Base-by-base conservation (phyloP, 1,140 invertebrate genomes). In the Caenorhabditis briggsae region DNA sequence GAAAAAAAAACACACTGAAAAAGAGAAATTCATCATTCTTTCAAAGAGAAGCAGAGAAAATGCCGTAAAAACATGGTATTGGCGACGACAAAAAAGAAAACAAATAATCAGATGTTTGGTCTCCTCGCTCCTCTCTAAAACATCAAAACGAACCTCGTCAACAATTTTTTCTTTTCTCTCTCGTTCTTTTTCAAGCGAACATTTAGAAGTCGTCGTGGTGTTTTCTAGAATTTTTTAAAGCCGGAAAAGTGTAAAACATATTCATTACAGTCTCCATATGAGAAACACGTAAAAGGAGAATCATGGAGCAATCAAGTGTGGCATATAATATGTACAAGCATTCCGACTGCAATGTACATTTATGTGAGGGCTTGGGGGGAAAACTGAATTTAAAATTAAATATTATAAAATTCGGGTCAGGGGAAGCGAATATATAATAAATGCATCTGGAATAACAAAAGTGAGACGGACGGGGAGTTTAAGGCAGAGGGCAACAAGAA, bases 371-470 rank as follows among this genome's bases (percentile, higher is more conserved):
- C 6, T 8, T n/a, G 3, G 56, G 56, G 56, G n/a, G n/a, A 58
- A n/a, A 70, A 46, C 12, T 43, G 64, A n/a, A 11, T 11, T 11
- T 61, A 61, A 61, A 61, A 18, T 61, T 14, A 70, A 70, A 70
- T 16, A 70, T 70, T 70, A 70, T 43, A 43, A 70, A 70, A 43
- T 70, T 43, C 18, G 23, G 18, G 11, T 18, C 12, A 16, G 64
- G 11, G 64, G 41, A 70, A 70, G 64, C 64, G 64, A 70, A 70
- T 70, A 70, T 43, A 70, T 70, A 23, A 70, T 70, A 70, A 70
- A 64, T 64, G 59, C 59, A 64, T 64, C 11, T 20, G 25, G 16
- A 23, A 64, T 33, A 25, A 64, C 56, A 64, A 64, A 64, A 20
- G 56, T 58, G 56, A 58, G 56, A 58, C 33, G 33, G 33, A 33